Evolutionary conservation across 2,797 vertebrate genomes (phyloP).

Genomic region (Syngnathus rostellatus): DNA sequence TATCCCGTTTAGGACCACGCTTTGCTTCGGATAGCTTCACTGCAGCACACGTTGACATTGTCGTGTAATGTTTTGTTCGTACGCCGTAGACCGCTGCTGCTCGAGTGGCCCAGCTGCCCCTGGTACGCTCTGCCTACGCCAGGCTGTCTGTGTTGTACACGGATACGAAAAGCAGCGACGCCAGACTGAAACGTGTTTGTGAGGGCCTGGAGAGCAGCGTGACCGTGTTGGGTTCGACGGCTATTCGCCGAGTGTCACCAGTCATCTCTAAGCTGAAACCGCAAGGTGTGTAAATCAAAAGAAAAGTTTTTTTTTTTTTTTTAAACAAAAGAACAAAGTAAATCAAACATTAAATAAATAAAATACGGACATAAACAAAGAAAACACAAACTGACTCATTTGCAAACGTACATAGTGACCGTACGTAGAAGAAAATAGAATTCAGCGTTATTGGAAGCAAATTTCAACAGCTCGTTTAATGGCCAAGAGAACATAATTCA

Average conservation of each 20-base stretch:
- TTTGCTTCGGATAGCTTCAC: neutral
- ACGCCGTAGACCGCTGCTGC: constrained; percentile 56
- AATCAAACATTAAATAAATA: no score
- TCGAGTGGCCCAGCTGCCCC: constrained; percentile 67
- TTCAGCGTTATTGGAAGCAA: no score
- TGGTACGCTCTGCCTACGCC: constrained; percentile 73
- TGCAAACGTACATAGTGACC: no score
- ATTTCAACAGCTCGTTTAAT: no score
- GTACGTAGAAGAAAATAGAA: no score
- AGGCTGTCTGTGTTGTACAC: constrained; percentile 65
- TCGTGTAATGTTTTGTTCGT: neutral
- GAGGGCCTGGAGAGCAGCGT: constrained; percentile 74
- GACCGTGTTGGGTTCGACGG: constrained; percentile 58
- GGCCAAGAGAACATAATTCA: no score
- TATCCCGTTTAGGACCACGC: no score
- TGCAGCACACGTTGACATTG: neutral
- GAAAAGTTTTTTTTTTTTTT: no score
- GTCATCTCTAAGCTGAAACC: constrained; percentile 74
- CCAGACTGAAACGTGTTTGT: constrained; percentile 70
- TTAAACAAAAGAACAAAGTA: no score
- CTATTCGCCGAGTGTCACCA: constrained; percentile 61
- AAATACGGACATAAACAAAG: no score
- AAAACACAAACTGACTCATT: no score
- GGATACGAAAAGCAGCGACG: constrained; percentile 68
- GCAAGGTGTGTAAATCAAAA: constrained; percentile 70